Conservation (phyloP, 2,888 invertebrate genomes). For the Tinea pellionella region DNA sequence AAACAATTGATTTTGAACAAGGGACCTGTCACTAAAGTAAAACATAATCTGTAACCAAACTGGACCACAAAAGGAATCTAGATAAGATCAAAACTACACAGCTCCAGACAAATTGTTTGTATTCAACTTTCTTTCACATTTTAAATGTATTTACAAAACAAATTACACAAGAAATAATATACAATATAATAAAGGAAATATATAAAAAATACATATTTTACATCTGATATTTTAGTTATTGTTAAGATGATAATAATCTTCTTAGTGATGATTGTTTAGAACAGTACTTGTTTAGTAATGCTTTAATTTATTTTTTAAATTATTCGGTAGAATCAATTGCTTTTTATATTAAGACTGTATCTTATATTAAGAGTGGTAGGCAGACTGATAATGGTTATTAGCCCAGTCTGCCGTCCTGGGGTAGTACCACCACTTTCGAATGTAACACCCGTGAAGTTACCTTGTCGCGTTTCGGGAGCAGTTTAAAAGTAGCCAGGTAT, state of each 20-base stretch:
- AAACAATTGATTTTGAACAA: slow-evolving; percentile 28
- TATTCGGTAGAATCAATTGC: not conserved
- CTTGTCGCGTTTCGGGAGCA: too few relatives aligned
- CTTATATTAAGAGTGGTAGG: too few relatives aligned
- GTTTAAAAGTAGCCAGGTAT: too few relatives aligned
- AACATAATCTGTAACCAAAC: slow-evolving; percentile 37
- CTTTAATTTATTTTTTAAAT: not conserved
- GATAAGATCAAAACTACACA: slow-evolving; percentile 57
- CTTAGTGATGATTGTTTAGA: not conserved
- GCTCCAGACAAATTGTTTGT: slow-evolving; percentile 54
- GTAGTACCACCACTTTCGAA: too few relatives aligned
- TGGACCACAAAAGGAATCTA: slow-evolving; percentile 36
- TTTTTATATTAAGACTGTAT: too few relatives aligned
- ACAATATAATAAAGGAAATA: slow-evolving; percentile 3
- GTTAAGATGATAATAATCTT: not conserved
- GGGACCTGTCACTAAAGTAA: slow-evolving; percentile 32
- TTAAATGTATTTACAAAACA: slow-evolving; percentile 59
- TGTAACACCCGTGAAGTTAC: too few relatives aligned
- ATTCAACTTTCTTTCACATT: slow-evolving; percentile 37
- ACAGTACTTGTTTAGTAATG: not conserved
- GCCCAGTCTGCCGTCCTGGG: too few relatives aligned
- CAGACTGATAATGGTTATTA: too few relatives aligned
- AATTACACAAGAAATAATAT: slow-evolving; percentile 10
- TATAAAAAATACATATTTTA: not conserved
- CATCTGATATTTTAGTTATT: not conserved